A percentile compares a stretch with the other conserved stretches of the same genome.
Evolutionary conservation across 2,113 vertebrate genomes (phyloP).

Genomic region (Ceyx cyanopectus): DNA sequence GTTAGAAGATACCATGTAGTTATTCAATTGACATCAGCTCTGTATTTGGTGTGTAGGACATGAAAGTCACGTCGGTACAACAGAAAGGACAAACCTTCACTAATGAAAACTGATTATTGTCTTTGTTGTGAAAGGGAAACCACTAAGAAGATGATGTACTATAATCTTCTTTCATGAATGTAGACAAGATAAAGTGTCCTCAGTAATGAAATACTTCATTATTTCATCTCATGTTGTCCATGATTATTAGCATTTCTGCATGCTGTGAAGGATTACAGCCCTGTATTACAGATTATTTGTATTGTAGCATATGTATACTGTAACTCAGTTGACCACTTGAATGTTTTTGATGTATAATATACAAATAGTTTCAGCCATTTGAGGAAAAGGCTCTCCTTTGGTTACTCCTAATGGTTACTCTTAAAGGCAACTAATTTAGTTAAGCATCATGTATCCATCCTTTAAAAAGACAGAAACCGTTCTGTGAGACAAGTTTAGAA

Average conservation of each 20-base stretch:
- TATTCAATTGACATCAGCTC: background rate
- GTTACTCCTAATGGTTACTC: background rate
- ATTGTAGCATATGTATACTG: background rate
- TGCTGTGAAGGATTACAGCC: background rate
- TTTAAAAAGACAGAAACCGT: background rate
- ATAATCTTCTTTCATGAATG: background rate
- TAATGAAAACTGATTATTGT: background rate
- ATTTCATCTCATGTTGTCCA: background rate
- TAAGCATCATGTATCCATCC: background rate
- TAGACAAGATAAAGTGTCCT: slow-evolving; percentile 28
- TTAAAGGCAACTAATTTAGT: background rate
- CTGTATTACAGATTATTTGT: background rate
- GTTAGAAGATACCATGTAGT: background rate
- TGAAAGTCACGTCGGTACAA: background rate
- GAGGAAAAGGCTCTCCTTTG: background rate
- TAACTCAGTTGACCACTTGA: background rate
- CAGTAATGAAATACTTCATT: background rate
- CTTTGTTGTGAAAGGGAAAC: slow-evolving; percentile 34
- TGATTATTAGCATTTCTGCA: background rate
- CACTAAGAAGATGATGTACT: slow-evolving; percentile 9
- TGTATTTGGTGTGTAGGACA: slow-evolving; percentile 1
- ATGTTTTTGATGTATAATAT: background rate
- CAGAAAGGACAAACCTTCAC: background rate
- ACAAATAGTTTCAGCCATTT: background rate
- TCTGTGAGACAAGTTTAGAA: background rate